Evolutionary conservation across 2,888 invertebrate species (phyloP), one percentile per base, ranked within the genome.

Genomic region (Leptarthrus brevirostris): DNA sequence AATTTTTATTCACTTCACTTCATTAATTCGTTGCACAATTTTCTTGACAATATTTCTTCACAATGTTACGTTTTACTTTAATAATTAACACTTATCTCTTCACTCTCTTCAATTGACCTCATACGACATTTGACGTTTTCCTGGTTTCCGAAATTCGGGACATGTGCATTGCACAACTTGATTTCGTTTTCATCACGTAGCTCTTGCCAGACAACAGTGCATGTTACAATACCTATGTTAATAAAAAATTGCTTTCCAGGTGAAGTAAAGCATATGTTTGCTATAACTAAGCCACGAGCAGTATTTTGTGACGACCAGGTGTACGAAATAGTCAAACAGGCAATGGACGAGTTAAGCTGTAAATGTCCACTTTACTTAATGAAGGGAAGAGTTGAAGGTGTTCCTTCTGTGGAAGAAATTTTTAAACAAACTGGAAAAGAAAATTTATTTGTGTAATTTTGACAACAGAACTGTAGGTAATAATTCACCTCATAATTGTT

Each of bases 281-380:
- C 78, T 58, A 80, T 80, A 47, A 83, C 83, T 1, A 80, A 81
- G 8, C 84, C 84, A 0, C 80, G 81, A n/a, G 40, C 84, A 4
- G 81, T 85, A 47, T 84, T 85, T 69, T 85, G 84, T 74, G 84
- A 84, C 78, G 82, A 80, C 1, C 74, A 74, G 0, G 75, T 79
- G 70, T 83, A 82, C 66, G 75, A 78, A 1, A 78, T 73, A 3
- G 78, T 83, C 0, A 73, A 75, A 6, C 76, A 76, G 0, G 80
- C 79, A 1, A 77, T 80, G 2, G 47, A 76, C 1, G 79, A 79
- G 36, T 26, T 84, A 44, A 53, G 73, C 2, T 78, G 79, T 2
- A 78, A 78, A 2, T 78, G 79, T 0, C 71, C 73, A 4, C 79
- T 84, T 18, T 81, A 78, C 64, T 69, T 80, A 20, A 77, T 84